Conservation (phyloP, 1,140 invertebrate genomes). For the Cyphomyrmex costatus region DNA sequence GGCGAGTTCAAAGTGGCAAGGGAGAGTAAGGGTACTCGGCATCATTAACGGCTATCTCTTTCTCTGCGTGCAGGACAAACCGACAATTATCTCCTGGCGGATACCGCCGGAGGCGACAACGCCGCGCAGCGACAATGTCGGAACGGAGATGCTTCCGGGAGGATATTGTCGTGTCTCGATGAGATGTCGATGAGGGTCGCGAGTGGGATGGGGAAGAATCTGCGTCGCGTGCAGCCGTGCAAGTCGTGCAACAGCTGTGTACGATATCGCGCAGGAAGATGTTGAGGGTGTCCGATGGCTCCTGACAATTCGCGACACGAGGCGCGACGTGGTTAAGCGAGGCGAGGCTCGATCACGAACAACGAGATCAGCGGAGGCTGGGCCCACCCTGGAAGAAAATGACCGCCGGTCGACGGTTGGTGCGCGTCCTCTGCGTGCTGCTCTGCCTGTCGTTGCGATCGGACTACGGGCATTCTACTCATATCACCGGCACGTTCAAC, state of each 20-base stretch:
- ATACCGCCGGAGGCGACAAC: background rate
- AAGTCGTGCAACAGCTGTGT: slow-evolving; percentile 9
- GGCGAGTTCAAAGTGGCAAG: slow-evolving; percentile 70
- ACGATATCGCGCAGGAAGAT: slow-evolving; percentile 33
- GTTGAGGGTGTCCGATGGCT: slow-evolving; percentile 26
- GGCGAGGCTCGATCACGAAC: background rate
- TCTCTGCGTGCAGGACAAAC: slow-evolving; percentile 18
- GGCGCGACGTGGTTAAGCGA: background rate
- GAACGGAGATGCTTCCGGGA: background rate
- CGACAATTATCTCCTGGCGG: background rate
- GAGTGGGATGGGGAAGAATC: background rate
- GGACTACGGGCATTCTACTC: slow-evolving; percentile 82
- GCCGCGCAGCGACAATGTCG: background rate
- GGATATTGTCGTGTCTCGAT: background rate
- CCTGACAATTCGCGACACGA: slow-evolving; percentile 29
- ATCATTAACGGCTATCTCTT: slow-evolving; percentile 45
- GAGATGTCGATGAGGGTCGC: slow-evolving; percentile 29
- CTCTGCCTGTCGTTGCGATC: slow-evolving; percentile 55
- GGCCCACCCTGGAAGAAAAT: slow-evolving; percentile 13
- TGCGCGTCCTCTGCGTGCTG: slow-evolving; percentile 45
- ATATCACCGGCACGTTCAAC: slow-evolving; percentile 89
- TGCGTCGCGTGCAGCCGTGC: background rate
- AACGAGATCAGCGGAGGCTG: background rate
- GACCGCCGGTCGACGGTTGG: slow-evolving; percentile 12
- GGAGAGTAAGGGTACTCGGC: slow-evolving; percentile 27